phyloP scores from a whole-genome alignment of 2,113 vertebrate genomes.

The Oxyruncus cristatus region DNA sequence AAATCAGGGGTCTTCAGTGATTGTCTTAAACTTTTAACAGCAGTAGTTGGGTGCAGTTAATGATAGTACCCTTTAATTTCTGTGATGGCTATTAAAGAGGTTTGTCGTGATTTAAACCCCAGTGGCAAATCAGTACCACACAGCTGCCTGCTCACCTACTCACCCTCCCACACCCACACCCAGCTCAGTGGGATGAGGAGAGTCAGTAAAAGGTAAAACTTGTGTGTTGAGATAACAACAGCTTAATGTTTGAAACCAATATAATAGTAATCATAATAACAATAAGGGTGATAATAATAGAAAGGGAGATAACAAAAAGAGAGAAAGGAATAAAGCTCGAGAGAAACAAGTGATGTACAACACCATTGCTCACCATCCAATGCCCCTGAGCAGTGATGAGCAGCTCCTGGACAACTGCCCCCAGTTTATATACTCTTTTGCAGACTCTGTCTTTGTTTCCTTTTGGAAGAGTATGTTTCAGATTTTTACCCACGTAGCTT shows the following conservation, averaged over 20 bases:
- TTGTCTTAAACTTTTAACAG: neutral
- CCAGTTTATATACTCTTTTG: neutral
- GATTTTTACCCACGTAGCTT: neutral
- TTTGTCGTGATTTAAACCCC: neutral
- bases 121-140: neutral
- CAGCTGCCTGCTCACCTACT: neutral
- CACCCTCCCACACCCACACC: neutral
- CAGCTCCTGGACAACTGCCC: neutral
- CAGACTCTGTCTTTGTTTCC: neutral
- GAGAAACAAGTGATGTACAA: neutral
- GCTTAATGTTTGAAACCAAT: neutral
- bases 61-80: neutral
- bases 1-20: neutral
- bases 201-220: neutral
- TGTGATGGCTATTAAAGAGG: neutral
- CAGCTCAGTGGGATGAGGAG: neutral
- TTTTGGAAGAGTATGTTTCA: neutral
- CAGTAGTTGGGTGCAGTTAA: neutral
- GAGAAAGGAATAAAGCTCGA: neutral
- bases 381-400: neutral
- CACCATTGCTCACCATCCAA: neutral
- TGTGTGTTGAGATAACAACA: neutral
- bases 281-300: neutral
- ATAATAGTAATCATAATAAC: no score
- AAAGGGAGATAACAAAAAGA: neutral